Evolutionary conservation across 2,113 vertebrate genomes (phyloP).

Genomic region (Phalacrocorax pelagicus): DNA sequence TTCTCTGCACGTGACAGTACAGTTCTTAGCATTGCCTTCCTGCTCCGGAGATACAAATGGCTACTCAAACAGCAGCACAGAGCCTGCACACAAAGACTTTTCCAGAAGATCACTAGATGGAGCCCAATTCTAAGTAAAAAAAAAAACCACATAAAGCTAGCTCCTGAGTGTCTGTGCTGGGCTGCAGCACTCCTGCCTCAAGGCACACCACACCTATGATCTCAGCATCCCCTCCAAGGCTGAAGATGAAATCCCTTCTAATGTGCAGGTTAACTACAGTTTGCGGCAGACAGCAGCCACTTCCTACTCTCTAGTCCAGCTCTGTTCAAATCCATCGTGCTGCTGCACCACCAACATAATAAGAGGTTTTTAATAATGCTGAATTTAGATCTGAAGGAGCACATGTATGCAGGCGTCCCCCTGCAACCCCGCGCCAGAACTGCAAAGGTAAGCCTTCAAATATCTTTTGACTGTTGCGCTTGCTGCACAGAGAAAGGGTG

Average conservation of each 20-base stretch:
- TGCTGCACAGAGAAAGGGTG: neutral
- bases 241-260: neutral
- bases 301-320: neutral
- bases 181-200: neutral
- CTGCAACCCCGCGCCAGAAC: neutral
- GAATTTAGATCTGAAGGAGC: neutral
- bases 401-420: neutral
- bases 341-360: neutral
- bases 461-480: neutral
- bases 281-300: neutral
- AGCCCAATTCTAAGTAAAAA: neutral
- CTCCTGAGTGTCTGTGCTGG: neutral
- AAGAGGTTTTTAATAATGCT: neutral
- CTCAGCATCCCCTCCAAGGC: neutral
- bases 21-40: neutral
- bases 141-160: neutral
- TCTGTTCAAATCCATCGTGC: neutral
- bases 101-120: neutral
- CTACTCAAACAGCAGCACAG: neutral
- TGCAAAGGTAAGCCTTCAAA: neutral
- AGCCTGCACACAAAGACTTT: neutral
- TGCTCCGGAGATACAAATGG: neutral
- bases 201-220: neutral
- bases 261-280: neutral
- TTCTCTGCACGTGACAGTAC: accelerated